Evolutionary conservation across 2,888 invertebrate species (phyloP), one percentile per base, ranked within the genome.

Genomic region (Leucoma salicis): DNA sequence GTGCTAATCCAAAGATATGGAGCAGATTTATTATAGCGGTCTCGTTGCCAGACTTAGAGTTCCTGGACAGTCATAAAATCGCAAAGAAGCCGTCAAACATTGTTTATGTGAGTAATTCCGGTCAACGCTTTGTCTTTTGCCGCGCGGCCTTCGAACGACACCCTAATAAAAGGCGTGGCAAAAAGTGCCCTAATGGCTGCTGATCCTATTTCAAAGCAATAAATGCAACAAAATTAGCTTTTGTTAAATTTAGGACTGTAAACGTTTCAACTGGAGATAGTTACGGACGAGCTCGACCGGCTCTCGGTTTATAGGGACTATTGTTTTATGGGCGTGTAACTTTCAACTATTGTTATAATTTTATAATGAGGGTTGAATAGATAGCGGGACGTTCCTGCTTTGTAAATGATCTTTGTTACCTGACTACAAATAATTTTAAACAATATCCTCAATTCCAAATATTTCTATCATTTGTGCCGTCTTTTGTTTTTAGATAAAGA

Each of bases 151-250:
- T 85, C 82, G 75, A 75, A 84, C 82, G 87, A 87, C 88, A 88
- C 87, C 89, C 86, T 83, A 82, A 88, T 88, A 89, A 86, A 88
- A 85, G 83, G 81, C 81, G 83, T 85, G 80, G 82, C 84, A 87
- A 87, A 89, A 88, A 88, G 72, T 70, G 63, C 71, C 77, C 77
- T 87, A 89, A 88, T 87, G 74, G 81, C 68, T 66, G 74, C 77
- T 82, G 83, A 85, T 86, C 86, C 86, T 82, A 87, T 89, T 89
- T 78, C 78, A 74, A 80, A 74, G 85, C 74, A 81, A 82, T 87
- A 87, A 88, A 81, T 83, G 87, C 86, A 87, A 88, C 89, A 89
- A 87, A 88, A 87, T 89, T 86, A 86, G 82, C 81, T 36, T 75
- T 87, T 87, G 86, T 86, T 78, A 78, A 79, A 78, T 62, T 64